Evolutionary conservation across 2,888 invertebrate species (phyloP).

Genomic region (Phaonia tiefii): DNA sequence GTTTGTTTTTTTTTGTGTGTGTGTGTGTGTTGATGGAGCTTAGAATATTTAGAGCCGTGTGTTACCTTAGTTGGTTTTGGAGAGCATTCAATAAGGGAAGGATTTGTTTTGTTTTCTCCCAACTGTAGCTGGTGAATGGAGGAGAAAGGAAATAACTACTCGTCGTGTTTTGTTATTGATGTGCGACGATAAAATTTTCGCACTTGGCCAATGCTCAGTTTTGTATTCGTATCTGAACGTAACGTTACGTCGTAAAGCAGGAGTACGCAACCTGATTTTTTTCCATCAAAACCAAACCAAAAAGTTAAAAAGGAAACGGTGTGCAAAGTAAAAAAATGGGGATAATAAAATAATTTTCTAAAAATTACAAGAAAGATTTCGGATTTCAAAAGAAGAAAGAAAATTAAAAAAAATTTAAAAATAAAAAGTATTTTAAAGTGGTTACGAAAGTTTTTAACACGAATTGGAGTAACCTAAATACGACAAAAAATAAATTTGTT

Average conservation of each 20-base stretch:
- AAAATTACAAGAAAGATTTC: neutral
- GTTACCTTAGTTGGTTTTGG: constrained; percentile 14
- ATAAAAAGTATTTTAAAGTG: neutral
- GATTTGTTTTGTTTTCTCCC: constrained; percentile 49
- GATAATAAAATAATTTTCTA: constrained; percentile 9
- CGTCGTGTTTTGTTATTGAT: constrained; percentile 64
- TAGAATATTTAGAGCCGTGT: constrained; percentile 39
- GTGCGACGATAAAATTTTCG: constrained; percentile 74
- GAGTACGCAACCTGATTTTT: constrained; percentile 73
- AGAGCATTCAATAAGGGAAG: constrained; percentile 38
- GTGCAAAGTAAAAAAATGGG: constrained; percentile 37
- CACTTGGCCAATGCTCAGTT: constrained; percentile 77
- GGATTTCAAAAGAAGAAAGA: neutral
- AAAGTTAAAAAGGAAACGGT: constrained; percentile 50
- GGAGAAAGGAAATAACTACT: constrained; percentile 45
- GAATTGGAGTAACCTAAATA: neutral
- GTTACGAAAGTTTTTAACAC: neutral
- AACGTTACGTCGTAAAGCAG: constrained; percentile 78
- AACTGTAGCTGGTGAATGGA: constrained; percentile 33
- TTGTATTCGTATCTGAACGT: constrained; percentile 81
- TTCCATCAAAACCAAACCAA: constrained; percentile 35
- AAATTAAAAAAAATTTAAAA: constrained; percentile 4
- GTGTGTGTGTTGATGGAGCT: constrained; percentile 20
- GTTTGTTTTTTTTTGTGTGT: no score
- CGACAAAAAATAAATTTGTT: neutral